Evolutionary conservation across 2,888 invertebrate genomes (phyloP).

Genomic region (Heliconius sara): DNA sequence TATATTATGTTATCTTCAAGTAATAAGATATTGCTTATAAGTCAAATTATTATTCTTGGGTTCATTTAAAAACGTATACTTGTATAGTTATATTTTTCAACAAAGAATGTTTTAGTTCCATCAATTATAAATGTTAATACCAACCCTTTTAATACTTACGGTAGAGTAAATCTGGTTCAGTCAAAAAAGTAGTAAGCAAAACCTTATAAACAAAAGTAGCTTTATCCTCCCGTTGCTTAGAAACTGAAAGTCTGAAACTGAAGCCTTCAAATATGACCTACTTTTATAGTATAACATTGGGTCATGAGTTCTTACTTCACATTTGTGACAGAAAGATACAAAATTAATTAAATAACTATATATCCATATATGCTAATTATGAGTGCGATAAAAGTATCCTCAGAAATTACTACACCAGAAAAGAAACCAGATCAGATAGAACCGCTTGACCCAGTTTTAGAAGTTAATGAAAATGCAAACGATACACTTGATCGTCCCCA

Average conservation of each 20-base stretch:
- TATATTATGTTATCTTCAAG: not conserved
- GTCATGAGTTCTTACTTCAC: conserved; percentile 5
- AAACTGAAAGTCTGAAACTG: conserved; percentile 53
- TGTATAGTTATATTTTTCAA: not conserved
- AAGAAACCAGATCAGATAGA: conserved; percentile 59
- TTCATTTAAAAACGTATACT: not conserved
- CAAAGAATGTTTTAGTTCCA: not conserved
- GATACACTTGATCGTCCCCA: conserved; percentile 65
- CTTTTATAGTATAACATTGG: conserved; percentile 33
- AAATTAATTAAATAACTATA: not conserved
- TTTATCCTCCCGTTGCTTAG: conserved; percentile 51
- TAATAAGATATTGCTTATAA: not conserved
- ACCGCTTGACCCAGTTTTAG: conserved; percentile 68
- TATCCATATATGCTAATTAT: conserved; percentile 44
- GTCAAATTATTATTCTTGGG: too few relatives aligned
- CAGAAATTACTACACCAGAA: conserved; percentile 55
- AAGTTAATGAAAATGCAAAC: conserved; percentile 71
- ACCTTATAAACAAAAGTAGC: not conserved
- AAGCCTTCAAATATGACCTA: conserved; percentile 43
- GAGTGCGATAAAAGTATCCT: conserved; percentile 52
- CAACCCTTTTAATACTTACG: not conserved
- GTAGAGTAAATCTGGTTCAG: not conserved
- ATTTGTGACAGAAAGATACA: not conserved
- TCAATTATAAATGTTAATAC: too few relatives aligned
- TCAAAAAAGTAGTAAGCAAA: not conserved